A percentile compares a stretch with the other conserved stretches of the same genome.
Conservation (phyloP, 2,113 vertebrate species). For the Clarias batrachus region DNA sequence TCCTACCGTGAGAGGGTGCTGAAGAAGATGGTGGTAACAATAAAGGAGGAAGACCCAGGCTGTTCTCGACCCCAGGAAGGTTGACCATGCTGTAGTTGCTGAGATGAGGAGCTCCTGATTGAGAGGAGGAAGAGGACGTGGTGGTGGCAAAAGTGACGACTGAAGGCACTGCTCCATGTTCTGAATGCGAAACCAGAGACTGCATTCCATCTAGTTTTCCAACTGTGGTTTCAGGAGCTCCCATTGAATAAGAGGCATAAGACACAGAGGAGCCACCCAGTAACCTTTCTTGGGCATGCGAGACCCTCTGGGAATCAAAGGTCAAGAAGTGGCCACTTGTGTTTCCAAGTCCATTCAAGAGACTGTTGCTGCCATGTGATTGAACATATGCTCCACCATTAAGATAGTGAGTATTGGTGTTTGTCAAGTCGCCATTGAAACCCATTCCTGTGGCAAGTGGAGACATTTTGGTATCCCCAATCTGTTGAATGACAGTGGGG, state of each 20-base stretch:
- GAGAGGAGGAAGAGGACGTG: slow-evolving; percentile 53
- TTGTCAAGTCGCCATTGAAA: slow-evolving; percentile 86
- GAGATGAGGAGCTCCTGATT: slow-evolving; percentile 80
- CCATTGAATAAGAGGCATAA: slow-evolving; percentile 51
- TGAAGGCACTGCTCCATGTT: slow-evolving; percentile 51
- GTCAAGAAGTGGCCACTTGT: slow-evolving; percentile 85
- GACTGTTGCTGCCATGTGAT: slow-evolving; percentile 87
- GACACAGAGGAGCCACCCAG: slow-evolving; percentile 67
- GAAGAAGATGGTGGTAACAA: slow-evolving; percentile 88
- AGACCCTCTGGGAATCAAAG: slow-evolving; percentile 83
- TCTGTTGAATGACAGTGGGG: slow-evolving; percentile 92
- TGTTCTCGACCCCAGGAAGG: slow-evolving; percentile 84
- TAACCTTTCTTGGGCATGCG: slow-evolving; percentile 70
- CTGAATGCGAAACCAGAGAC: slow-evolving; percentile 45
- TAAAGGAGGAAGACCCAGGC: slow-evolving; percentile 87
- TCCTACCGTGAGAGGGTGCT: slow-evolving; percentile 83
- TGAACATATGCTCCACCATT: slow-evolving; percentile 92
- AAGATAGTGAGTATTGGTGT: slow-evolving; percentile 85
- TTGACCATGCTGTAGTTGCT: slow-evolving; percentile 93
- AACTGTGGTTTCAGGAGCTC: slow-evolving; percentile 33
- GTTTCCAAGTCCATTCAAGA: slow-evolving; percentile 89
- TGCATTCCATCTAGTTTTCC: slow-evolving; percentile 52
- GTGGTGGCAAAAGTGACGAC: slow-evolving; percentile 87
- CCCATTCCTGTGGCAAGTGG: slow-evolving; percentile 79
- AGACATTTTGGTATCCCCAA: slow-evolving; percentile 92